Evolutionary conservation across 2,797 vertebrate species (phyloP), one percentile per base, ranked within the genome.

Genomic region (Enteromius viviparus): DNA sequence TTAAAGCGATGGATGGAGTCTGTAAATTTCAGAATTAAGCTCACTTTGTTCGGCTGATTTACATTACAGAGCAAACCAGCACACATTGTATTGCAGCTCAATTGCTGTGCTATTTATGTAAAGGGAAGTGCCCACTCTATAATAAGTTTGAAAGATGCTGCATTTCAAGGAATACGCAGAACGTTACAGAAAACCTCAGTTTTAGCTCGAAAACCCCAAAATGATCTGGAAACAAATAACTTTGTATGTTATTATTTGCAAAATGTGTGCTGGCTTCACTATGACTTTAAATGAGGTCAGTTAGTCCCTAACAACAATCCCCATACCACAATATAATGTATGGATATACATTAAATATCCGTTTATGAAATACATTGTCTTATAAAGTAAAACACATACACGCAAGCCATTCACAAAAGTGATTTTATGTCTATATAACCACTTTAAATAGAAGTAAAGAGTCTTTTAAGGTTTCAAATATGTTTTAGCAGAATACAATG

Each of bases 21-120:
- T 74, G 72, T 87, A 78, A 75, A 53, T 88, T 90, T 85, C 69
- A 68, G 47, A 80, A 75, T 87, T 85, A 88, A 79, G 76, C 85
- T 75, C 58, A 74, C 80, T 86, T 87, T 88, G 81, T 75, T 65
- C 32, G 79, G 47, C 77, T 60, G 76, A 80, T 79, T 72, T 29
- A 71, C 37, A 81, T 86, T 81, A 83, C 12, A 51, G 71, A n/a
- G 5, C 49, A 78, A 10, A 85, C 77, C 60, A 65, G 71, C 76
- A 51, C 60, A 70, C 47, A 69, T 47, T 55, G 60, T 78, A 78
- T 62, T 34, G 29, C 26, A 70, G 76, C 76, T 34, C 3, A 8
- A 62, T 47, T 12, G 2, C 45, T 21, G 53, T 78, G 66, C 49
- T 72, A 62, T 60, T 77, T 49, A 47, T 40, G 68, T 17, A 29